Base-by-base conservation (phyloP, 2,113 vertebrate genomes). In the Uropsilus gracilis region DNA sequence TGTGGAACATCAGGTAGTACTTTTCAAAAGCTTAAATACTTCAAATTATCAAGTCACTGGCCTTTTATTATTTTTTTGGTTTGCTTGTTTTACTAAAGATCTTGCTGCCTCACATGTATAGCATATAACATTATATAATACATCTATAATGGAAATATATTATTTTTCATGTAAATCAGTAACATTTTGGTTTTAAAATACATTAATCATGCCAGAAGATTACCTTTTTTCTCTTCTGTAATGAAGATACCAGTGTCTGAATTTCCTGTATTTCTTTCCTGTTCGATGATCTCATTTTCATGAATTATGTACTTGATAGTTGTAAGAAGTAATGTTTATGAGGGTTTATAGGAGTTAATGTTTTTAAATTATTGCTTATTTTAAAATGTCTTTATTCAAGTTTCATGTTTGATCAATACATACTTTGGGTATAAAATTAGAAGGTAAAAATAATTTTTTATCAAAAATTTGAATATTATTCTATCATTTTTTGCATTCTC, bases 371-470 rank as follows among this genome's bases (percentile, higher is more conserved):
- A 69, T 42, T 42, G 5, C 9, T 59, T 18, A 85, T 57, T 18
- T 80, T 12, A 69, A 86, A 82, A 63, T 82, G 14, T 26, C 18
- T 53, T 83, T 66, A 69, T 69, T 81, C 32, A 90, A 0, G 93
- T 18, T 2, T 66, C 14, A 28, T 6, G 42, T 24, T 24, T 59
- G n/a, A n/a, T n/a, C n/a, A n/a, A n/a, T 8, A 82, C 8, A 64
- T 86, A 32, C 11, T 17, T 86, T 69, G n/a, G 44, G 37, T 76
- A 76, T 71, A 55, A 61, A 88, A 80, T 63, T 78, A 88, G 18
- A 85, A 69, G 17, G 12, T 80, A 50, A 85, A 93, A 80, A n/a
- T n/a, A 30, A 69, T 53, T 78, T 92, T 90, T 83, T 16, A 42
- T 55, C 8, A 42, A 39, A 72, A 68, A 50, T 68, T 82, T 86